These are phyloP conservation scores for Vultur gryphus DNA, from an alignment of 2,797 vertebrate species.

Conservation along the genomic window DNA sequence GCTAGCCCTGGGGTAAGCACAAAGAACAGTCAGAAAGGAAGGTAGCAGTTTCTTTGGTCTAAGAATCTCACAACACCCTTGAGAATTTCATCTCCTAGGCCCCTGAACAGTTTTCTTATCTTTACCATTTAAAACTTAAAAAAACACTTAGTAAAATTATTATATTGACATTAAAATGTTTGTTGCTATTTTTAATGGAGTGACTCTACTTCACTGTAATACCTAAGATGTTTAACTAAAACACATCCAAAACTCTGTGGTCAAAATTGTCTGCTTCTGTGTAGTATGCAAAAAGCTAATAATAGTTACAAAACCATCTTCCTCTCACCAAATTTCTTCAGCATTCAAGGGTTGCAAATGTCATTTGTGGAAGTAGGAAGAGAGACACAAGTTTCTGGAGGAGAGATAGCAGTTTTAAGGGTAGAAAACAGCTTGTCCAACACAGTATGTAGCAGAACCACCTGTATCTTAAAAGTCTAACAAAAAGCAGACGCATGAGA, in stretches of 20 bases:
- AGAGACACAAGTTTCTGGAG: background rate
- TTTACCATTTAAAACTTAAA: background rate
- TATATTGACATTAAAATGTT: background rate
- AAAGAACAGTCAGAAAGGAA: background rate
- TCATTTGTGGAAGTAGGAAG: background rate
- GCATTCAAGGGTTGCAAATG: background rate
- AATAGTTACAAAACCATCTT: background rate
- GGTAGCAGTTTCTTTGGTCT: background rate
- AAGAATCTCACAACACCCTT: background rate
- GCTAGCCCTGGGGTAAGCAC: background rate
- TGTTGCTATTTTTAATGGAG: background rate
- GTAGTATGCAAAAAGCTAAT: background rate
- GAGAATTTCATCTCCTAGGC: background rate
- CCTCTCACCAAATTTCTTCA: background rate
- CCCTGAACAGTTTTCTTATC: background rate
- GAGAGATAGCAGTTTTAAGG: background rate
- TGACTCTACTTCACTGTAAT: background rate
- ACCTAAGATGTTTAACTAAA: background rate
- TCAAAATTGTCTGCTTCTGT: background rate
- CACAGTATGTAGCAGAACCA: background rate
- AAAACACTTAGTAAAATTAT: background rate
- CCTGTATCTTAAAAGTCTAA: background rate
- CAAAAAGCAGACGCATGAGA: background rate
- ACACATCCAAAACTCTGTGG: background rate
- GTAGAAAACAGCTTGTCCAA: background rate